Evolutionary conservation across 1,140 invertebrate species (phyloP).

Genomic region (Halictus rubicundus): DNA sequence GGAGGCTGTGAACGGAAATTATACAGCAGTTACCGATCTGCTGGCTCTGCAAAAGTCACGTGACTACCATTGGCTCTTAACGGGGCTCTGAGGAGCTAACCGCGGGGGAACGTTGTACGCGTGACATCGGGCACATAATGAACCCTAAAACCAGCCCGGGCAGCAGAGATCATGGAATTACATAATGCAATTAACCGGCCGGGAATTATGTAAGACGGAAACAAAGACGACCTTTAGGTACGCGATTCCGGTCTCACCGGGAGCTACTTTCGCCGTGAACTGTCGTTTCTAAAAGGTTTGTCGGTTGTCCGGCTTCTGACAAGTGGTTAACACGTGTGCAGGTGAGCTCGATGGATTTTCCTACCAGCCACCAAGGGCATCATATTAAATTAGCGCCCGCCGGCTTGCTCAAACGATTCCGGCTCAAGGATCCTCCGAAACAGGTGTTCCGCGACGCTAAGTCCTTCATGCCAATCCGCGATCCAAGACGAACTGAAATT

Average conservation of each 20-base stretch:
- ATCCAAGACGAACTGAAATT: too few relatives aligned
- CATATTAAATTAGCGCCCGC: constrained; percentile 32
- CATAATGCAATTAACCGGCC: background rate
- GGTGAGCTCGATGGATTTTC: constrained; percentile 29
- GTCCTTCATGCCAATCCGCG: too few relatives aligned
- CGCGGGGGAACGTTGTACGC: too few relatives aligned
- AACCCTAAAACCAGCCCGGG: background rate
- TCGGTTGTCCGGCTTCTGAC: constrained; percentile 60
- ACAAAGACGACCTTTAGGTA: background rate
- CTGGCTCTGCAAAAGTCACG: too few relatives aligned
- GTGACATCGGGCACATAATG: too few relatives aligned
- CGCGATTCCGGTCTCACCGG: background rate
- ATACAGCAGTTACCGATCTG: too few relatives aligned
- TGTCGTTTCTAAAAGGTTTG: constrained; percentile 59
- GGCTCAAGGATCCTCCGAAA: too few relatives aligned
- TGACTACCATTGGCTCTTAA: too few relatives aligned
- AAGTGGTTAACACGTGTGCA: constrained; percentile 54
- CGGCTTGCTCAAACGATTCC: too few relatives aligned
- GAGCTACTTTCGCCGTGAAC: background rate
- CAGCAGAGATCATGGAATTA: background rate
- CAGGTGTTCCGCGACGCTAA: too few relatives aligned
- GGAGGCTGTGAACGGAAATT: too few relatives aligned
- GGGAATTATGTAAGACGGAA: background rate
- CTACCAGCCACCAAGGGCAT: constrained; percentile 43
- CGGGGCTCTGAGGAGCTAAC: too few relatives aligned